phyloP scores from a whole-genome alignment of 1,140 invertebrate genomes.

The Trigoniulus corallinus region DNA sequence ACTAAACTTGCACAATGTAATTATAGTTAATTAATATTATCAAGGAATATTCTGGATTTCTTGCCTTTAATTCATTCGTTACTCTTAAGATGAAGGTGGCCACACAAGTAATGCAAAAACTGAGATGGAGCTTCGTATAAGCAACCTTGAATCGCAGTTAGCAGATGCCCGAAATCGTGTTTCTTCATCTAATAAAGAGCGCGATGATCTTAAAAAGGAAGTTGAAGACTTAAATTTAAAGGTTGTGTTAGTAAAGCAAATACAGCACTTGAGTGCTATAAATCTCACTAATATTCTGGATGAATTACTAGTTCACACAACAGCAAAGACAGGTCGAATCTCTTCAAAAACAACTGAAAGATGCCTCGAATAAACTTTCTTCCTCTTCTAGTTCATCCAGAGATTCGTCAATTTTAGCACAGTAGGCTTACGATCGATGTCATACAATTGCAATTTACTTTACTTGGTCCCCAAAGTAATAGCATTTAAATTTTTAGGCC shows the following conservation, averaged over 20 bases:
- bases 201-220: background rate
- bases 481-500: background rate
- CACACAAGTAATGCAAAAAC: too few relatives aligned
- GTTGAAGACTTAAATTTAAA: background rate
- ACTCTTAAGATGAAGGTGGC: too few relatives aligned
- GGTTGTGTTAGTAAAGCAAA: background rate
- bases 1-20: too few relatives aligned
- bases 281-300: background rate
- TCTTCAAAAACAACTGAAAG: constrained; percentile 13
- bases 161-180: background rate
- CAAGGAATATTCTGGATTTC: too few relatives aligned
- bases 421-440: background rate
- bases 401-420: background rate
- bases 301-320: constrained; percentile 35
- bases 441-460: background rate
- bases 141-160: background rate
- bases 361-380: background rate
- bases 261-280: too few relatives aligned
- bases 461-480: background rate
- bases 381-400: background rate
- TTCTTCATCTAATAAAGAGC: background rate
- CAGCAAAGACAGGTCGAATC: constrained; percentile 32
- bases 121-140: background rate
- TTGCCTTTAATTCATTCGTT: too few relatives aligned
- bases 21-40: too few relatives aligned